phyloP scores from a whole-genome alignment of 1,140 invertebrate species.

The Aethina tumida region DNA sequence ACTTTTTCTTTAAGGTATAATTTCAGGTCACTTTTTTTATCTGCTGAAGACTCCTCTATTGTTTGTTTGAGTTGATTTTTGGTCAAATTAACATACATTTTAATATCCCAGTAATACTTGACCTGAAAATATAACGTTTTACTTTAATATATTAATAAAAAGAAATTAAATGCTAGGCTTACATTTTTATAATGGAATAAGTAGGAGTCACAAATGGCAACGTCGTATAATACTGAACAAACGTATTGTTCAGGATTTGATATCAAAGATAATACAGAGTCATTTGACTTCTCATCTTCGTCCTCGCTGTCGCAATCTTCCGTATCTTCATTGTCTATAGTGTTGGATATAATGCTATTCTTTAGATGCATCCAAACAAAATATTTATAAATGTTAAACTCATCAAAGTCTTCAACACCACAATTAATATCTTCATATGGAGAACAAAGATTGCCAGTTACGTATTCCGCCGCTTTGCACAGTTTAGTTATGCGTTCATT shows the following conservation, averaged over 20 bases:
- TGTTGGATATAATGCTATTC: slow-evolving; percentile 15
- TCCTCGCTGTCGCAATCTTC: slow-evolving; percentile 23
- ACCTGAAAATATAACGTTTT: slow-evolving; percentile 16
- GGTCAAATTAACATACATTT: too few species aligned
- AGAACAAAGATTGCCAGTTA: slow-evolving; percentile 21
- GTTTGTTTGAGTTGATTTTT: slow-evolving; percentile 1
- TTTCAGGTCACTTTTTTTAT: too few species aligned
- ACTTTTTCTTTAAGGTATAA: slow-evolving; percentile 9
- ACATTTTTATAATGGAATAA: slow-evolving; percentile 12
- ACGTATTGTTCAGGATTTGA: slow-evolving; percentile 4
- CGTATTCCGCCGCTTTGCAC: slow-evolving; percentile 23
- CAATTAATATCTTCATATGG: slow-evolving; percentile 12
- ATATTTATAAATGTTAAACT: slow-evolving; percentile 21
- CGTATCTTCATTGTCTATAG: slow-evolving; percentile 8
- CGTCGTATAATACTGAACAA: slow-evolving; percentile 6
- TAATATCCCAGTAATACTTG: too few species aligned
- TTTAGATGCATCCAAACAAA: slow-evolving; percentile 24
- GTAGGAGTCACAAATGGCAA: slow-evolving; percentile 6
- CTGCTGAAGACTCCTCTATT: neutral
- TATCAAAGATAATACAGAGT: neutral
- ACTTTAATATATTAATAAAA: slow-evolving; percentile 31
- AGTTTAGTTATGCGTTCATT: slow-evolving; percentile 12
- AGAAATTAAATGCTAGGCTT: slow-evolving; percentile 13
- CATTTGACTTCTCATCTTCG: slow-evolving; percentile 10
- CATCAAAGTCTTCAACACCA: slow-evolving; percentile 8